phyloP scores from a whole-genome alignment of 2,113 vertebrate species.

The Thinocorus orbignyianus region DNA sequence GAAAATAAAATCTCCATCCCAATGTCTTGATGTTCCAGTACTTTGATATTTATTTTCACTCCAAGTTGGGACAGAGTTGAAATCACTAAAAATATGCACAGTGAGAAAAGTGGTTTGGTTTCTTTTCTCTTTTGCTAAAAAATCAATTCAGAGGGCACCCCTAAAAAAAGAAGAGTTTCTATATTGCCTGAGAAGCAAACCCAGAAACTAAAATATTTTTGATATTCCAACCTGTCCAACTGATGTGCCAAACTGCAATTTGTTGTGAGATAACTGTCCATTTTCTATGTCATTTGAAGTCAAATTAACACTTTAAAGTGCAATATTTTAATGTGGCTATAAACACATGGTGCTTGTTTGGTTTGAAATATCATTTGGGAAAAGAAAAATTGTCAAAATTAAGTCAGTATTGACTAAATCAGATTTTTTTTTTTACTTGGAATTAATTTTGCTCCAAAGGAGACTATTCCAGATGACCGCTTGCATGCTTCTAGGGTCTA shows the following conservation, averaged over 20 bases:
- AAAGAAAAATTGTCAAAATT: not conserved
- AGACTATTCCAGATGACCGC: accelerated
- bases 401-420: not conserved
- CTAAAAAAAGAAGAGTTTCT: not conserved
- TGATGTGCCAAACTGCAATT: not conserved
- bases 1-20: not conserved
- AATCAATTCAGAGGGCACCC: not conserved
- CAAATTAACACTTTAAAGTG: not conserved
- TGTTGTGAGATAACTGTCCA: not conserved
- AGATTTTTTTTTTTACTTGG: not conserved
- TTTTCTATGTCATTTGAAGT: not conserved
- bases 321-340: not conserved
- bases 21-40: not conserved
- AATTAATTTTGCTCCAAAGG: not conserved
- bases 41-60: not conserved
- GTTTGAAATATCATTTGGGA: not conserved
- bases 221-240: not conserved
- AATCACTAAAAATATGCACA: not conserved
- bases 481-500: not conserved
- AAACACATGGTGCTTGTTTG: not conserved
- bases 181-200: not conserved
- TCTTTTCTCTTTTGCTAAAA: not conserved
- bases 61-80: not conserved
- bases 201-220: not conserved
- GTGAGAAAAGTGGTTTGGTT: accelerated